phyloP scores from a whole-genome alignment of 2,113 vertebrate genomes.

The Triplophysa tibetana region DNA sequence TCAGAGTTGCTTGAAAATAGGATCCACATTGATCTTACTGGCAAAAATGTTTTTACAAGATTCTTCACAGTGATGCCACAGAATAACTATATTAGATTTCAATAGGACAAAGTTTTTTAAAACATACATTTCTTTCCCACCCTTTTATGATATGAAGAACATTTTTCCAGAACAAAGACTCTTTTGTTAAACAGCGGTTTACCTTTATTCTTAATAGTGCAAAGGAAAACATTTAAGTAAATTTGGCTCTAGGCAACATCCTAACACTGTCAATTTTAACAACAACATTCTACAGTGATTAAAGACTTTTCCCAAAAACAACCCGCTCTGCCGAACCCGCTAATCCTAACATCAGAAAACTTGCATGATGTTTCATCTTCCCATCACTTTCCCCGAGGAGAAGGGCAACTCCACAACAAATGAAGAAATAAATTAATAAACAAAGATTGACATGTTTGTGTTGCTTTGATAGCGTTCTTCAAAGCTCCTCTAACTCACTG shows the following conservation, averaged over 20 bases:
- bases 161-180: too few relatives aligned
- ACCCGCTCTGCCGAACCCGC: background rate
- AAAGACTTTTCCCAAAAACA: background rate
- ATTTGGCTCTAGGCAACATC: background rate
- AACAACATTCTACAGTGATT: slow-evolving; percentile 2
- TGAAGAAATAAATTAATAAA: slow-evolving; percentile 44
- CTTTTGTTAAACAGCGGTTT: too few relatives aligned
- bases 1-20: background rate
- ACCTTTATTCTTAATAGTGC: background rate
- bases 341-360: slow-evolving; percentile 23
- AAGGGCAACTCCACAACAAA: slow-evolving; percentile 31
- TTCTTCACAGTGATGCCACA: too few relatives aligned
- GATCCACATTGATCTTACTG: background rate
- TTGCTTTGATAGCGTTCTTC: slow-evolving; percentile 44
- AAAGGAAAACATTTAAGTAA: background rate
- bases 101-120: too few relatives aligned
- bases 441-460: background rate
- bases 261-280: background rate
- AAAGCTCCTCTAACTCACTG: slow-evolving; percentile 39
- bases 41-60: too few relatives aligned
- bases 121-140: too few relatives aligned
- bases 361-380: slow-evolving; percentile 42
- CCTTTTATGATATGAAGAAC: too few relatives aligned
- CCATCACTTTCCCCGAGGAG: background rate
- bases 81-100: too few relatives aligned